Evolutionary conservation across 2,797 vertebrate genomes (phyloP), one percentile per base, ranked within the genome.

Genomic region (Rhincodon typus): DNA sequence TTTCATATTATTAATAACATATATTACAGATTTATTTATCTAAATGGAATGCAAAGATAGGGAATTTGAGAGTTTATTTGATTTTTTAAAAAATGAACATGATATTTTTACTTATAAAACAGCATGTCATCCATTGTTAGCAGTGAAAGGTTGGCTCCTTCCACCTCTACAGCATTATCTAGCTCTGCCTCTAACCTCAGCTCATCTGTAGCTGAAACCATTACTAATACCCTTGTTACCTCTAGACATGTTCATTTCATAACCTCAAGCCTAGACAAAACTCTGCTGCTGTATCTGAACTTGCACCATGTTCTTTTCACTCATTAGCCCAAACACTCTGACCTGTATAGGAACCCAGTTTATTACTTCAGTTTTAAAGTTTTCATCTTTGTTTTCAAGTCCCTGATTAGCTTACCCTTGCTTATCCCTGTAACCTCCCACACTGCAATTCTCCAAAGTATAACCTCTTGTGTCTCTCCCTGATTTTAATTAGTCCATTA

Each of bases 41-140:
- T 96, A 96, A 96, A 96, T 97, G 96, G 96, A 97, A 97, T 97
- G 96, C 42, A 95, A 96, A 96, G 96, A 96, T 96, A 7, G 34
- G 30, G 30, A 66, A 91, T 57, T n/a, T n/a, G n/a, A n/a, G n/a
- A n/a, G n/a, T n/a, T 27, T 84, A 21, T 5, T 87, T 30, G 86
- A 87, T 38, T 74, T 34, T 74, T 30, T 0, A 72, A 72, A 34
- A 79, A 53, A 90, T 91, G 17, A 15, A 4, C 27, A 34, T 34
- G 17, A 91, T 66, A 66, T 30, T 62, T 90, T 66, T 66, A 38
- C 82, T 84, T 42, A 21, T 62, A 30, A 23, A 90, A 90, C 27
- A 34, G 27, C 21, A 34, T 90, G 50, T 15, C 57, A 19, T 19
- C 57, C 27, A 62, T 34, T 57, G 50, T 90, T 12, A 62, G 12